Evolutionary conservation across 2,888 invertebrate species (phyloP), one percentile per base, ranked within the genome.

Genomic region (Embidobia sp.): DNA sequence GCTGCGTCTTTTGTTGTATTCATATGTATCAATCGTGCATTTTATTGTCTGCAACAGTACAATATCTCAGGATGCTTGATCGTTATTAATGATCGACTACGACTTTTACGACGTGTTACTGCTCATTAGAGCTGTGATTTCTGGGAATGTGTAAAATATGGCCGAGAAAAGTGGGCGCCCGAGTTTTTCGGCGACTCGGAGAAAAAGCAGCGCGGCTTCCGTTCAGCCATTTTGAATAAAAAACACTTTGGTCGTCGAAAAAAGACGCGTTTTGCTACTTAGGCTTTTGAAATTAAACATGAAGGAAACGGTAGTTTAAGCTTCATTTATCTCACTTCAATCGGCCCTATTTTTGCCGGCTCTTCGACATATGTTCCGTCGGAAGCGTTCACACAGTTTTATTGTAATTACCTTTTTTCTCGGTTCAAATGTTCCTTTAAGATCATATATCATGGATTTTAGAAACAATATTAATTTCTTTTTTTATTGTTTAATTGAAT

Each of bases 41-140:
- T 49, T 69, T 22, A 53, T 44, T 66, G 16, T 44, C 10, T 49
- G 15, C 18, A 19, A 44, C 18, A 18, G 29, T 26, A 19, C 29
- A 40, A 49, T 49, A 15, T 37, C 29, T 40, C n/a, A 16, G n/a
- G 35, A 48, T 18, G 35, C n/a, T 15, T 13, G 67, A 67, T 69
- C 42, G 33, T 69, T 69, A 70, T 70, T 59, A 59, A 70, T 70
- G 69, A 70, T 70, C 33, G 44, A 4, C 7, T 18, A 22, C 57
- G 57, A 10, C 27, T 11, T 49, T 46, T 37, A 48, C 59, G 33
- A 61, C 44, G 19, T 61, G 51, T 61, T 35, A 40, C 22, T 18
- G 16, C 51, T 42, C 48, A 69, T 69, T 49, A 59, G n/a, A 26
- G 15, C 31, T 10, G 8, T 10, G 33, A 51, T 59, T 69, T 51